Conservation (phyloP, 2,113 vertebrate genomes). For the cat (Felis catus) region DNA sequence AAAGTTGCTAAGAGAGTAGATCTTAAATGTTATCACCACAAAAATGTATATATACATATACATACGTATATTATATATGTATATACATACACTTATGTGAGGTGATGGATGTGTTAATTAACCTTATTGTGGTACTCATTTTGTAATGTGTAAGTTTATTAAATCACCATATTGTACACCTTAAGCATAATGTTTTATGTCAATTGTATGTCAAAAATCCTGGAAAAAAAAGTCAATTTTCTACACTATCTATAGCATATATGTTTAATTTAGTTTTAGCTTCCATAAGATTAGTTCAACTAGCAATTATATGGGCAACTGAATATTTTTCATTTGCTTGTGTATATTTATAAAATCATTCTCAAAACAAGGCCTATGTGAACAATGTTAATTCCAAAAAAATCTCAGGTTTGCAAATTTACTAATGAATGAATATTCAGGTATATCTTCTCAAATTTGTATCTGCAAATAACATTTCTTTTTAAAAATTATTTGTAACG, state of each 20-base stretch:
- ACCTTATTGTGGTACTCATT: not conserved
- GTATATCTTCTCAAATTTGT: not conserved
- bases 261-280: not conserved
- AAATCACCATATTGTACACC: not conserved
- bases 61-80: not conserved
- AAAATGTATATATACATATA: not conserved
- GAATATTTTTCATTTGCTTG: conserved; percentile 8
- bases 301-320: not conserved
- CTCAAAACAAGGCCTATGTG: not conserved
- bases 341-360: not conserved
- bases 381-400: not conserved
- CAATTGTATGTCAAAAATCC: not conserved
- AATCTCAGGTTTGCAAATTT: not conserved
- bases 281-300: not conserved
- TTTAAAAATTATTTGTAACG: not conserved
- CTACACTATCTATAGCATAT: not conserved
- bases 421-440: not conserved
- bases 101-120: not conserved
- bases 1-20: not conserved
- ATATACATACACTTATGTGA: not conserved
- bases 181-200: not conserved
- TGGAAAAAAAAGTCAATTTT: not conserved
- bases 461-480: not conserved
- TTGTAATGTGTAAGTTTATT: not conserved
- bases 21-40: not conserved